These are phyloP conservation scores for Cephalopterus ornatus DNA, from an alignment of 2,113 vertebrate genomes.

Conservation along the genomic window DNA sequence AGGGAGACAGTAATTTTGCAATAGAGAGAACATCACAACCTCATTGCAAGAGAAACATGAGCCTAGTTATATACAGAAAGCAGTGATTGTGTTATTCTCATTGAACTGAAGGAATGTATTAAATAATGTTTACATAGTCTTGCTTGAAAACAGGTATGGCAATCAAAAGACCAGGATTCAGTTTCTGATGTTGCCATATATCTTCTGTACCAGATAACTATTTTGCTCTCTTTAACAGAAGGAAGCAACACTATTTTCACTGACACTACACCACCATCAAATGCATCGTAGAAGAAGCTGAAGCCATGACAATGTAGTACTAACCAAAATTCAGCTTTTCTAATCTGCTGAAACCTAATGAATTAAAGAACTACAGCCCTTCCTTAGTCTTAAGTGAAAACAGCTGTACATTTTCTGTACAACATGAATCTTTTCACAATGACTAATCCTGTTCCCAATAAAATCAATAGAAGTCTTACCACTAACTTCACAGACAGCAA, in stretches of 20 bases:
- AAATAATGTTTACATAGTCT: neutral
- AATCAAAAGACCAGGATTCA: neutral
- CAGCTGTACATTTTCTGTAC: neutral
- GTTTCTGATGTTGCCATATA: neutral
- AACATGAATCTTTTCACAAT: neutral
- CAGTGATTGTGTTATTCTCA: neutral
- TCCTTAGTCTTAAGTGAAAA: neutral
- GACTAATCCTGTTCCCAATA: neutral
- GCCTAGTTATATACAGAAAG: neutral
- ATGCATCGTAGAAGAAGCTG: neutral
- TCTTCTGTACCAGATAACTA: neutral
- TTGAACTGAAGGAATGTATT: neutral
- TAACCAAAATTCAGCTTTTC: slow-evolving; percentile 8
- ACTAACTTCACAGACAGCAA: neutral
- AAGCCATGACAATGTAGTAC: neutral
- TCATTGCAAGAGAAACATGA: neutral
- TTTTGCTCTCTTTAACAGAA: neutral
- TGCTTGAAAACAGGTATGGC: neutral
- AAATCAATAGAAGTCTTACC: neutral
- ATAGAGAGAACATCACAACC: neutral
- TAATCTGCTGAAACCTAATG: neutral
- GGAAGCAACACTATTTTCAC: neutral
- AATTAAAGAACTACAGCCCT: neutral
- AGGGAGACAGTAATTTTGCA: neutral
- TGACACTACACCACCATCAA: neutral